Percentiles rank a stretch among this genome's conserved stretches.
phyloP scores from a whole-genome alignment of 1,140 invertebrate species.

The Pectinophora gossypiella region DNA sequence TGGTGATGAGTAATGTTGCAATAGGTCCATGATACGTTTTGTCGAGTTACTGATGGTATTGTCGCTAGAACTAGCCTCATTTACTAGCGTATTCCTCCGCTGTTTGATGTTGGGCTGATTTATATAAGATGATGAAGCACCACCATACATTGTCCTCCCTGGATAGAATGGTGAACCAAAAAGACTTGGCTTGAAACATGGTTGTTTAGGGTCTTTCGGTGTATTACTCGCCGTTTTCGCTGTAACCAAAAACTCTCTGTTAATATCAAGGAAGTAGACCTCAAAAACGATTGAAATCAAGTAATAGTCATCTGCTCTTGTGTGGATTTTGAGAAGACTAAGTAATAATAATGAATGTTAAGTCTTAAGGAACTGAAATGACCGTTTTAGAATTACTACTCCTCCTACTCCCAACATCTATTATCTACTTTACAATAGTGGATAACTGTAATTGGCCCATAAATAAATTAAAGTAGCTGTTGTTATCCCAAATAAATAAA shows the following conservation, averaged over 20 bases:
- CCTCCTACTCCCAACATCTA: too few relatives aligned
- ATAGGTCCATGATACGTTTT: slow-evolving; percentile 80
- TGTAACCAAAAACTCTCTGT: slow-evolving; percentile 12
- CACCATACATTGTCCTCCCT: slow-evolving; percentile 88
- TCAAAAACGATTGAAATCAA: too few relatives aligned
- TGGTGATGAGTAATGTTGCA: slow-evolving; percentile 85
- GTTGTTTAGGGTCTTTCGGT: slow-evolving; percentile 69
- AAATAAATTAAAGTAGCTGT: too few relatives aligned
- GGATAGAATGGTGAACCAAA: slow-evolving; percentile 84
- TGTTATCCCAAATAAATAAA: too few relatives aligned
- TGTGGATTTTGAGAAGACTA: too few relatives aligned
- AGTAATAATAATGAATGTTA: too few relatives aligned
- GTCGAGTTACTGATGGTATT: slow-evolving; percentile 73
- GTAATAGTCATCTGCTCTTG: too few relatives aligned
- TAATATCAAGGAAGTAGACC: too few relatives aligned
- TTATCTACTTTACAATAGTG: too few relatives aligned
- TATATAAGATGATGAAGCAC: slow-evolving; percentile 80
- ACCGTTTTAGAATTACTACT: too few relatives aligned
- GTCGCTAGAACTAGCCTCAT: slow-evolving; percentile 29
- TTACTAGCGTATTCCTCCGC: slow-evolving; percentile 29
- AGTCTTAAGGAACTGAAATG: too few relatives aligned
- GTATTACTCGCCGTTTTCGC: slow-evolving; percentile 33
- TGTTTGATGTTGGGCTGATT: slow-evolving; percentile 60
- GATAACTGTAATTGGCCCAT: too few relatives aligned
- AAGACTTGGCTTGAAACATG: slow-evolving; percentile 74